Base-by-base conservation (phyloP, 1,140 invertebrate species). In the Paracyclopina nana region DNA sequence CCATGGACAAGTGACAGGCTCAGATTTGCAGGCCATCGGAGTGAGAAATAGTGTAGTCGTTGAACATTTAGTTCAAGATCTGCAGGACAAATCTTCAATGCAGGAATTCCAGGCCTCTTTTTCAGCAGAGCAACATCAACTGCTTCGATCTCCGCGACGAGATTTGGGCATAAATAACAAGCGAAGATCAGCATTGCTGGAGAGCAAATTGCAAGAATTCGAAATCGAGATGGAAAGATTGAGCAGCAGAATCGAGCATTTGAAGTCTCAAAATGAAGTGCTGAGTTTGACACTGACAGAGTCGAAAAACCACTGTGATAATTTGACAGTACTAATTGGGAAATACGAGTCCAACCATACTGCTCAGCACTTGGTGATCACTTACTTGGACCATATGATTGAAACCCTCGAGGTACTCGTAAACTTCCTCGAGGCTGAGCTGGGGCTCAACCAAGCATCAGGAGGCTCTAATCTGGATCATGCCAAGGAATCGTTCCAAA, bases 261-360 rank as follows among this genome's bases (percentile, higher is more conserved):
- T 79, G 12, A 72, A 77, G 55, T 68, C 77, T 12, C 76, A 78
- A 58, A 81, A 81, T 60, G 75, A 77, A 30, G 70, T 82, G 29
- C 62, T 81, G n/a, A 70, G 71, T 1, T 62, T 82, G 8, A 79
- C 78, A 1, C 62, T 82, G 28, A 72, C 76, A 28, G 79, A 82
- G 59, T 77, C 74, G 48, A 80, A 79, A 62, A 70, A 76, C 20
- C 75, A 80, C 57, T 76, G 77, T 58, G 78, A 82, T 59, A 71
- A 75, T 61, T 64, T 83, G 55, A 76, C 71, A 56, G 66, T 78
- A 52, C 68, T 81, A 38, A 75, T 82, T 57, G 79, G 80, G 9
- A 78, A 80, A 64, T 82, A 81, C 60, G 81, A 84, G 63, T 80
- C 80, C 1, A 80, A 81, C 53, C 74, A 74, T 34, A 77, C 78